Percentiles rank a stretch among this genome's conserved stretches.
Conservation (phyloP, 2,113 vertebrate genomes). For the Rhagologus leucostigma region DNA sequence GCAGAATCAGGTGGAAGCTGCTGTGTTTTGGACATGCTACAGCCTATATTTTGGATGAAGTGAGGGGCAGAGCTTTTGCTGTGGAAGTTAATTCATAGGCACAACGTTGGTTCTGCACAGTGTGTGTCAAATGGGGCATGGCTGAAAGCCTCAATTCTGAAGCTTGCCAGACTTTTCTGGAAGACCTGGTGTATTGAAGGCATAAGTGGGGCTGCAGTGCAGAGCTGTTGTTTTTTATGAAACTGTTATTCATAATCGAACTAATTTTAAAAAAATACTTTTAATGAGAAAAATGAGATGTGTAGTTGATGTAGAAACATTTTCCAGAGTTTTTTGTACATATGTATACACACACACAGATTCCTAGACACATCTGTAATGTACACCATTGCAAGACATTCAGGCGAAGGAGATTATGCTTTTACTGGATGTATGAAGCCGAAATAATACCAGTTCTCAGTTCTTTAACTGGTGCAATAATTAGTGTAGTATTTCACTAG, state of each 20-base stretch:
- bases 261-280: background rate
- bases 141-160: background rate
- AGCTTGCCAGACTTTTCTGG: background rate
- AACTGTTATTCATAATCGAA: background rate
- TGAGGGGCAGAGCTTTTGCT: background rate
- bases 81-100: background rate
- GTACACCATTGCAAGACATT: background rate
- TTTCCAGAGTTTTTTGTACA: background rate
- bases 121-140: background rate
- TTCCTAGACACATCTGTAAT: background rate
- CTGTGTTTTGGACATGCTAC: background rate
- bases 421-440: background rate
- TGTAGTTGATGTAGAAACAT: background rate
- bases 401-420: background rate
- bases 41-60: background rate
- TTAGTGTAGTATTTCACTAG: background rate
- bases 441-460: background rate
- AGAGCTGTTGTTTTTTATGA: background rate
- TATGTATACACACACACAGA: rapidly evolving
- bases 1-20: background rate
- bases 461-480: background rate
- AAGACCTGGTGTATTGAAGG: background rate
- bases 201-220: background rate
- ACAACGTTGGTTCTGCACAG: background rate
- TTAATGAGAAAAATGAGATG: background rate